Evolutionary conservation across 2,113 vertebrate species (phyloP).

Genomic region (Rhipidura dahli): DNA sequence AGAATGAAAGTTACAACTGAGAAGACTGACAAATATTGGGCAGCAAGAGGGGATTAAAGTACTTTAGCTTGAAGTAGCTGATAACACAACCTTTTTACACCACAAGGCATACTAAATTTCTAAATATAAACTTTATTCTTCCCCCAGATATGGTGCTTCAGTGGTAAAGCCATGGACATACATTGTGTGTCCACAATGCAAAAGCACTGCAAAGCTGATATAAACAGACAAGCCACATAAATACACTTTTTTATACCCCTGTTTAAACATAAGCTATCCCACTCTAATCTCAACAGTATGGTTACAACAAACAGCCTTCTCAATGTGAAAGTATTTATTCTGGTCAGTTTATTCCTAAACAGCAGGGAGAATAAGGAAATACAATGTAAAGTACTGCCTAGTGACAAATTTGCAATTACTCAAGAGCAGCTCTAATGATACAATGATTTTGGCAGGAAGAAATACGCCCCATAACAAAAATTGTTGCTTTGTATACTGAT

Average conservation of each 20-base stretch:
- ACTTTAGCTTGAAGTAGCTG: not conserved
- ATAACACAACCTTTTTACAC: not conserved
- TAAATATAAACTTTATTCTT: not conserved
- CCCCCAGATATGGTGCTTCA: accelerated
- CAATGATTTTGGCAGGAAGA: not conserved
- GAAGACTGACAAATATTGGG: not conserved
- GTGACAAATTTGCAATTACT: not conserved
- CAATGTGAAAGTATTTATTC: not conserved
- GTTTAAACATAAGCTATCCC: not conserved
- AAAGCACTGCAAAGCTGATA: not conserved
- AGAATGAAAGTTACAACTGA: not conserved
- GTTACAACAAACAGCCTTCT: not conserved
- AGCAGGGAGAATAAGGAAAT: not conserved
- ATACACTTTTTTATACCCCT: not conserved
- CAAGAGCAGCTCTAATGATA: not conserved
- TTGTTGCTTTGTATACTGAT: not conserved
- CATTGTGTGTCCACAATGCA: not conserved
- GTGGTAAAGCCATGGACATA: not conserved
- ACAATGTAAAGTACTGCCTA: not conserved
- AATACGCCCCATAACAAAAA: not conserved
- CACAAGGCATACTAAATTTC: not conserved
- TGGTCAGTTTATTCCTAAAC: not conserved
- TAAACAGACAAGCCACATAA: not conserved
- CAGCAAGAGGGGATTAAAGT: not conserved
- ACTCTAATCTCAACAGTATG: not conserved